Evolutionary conservation across 2,888 invertebrate species (phyloP).

Genomic region (Diarsia brunnea): DNA sequence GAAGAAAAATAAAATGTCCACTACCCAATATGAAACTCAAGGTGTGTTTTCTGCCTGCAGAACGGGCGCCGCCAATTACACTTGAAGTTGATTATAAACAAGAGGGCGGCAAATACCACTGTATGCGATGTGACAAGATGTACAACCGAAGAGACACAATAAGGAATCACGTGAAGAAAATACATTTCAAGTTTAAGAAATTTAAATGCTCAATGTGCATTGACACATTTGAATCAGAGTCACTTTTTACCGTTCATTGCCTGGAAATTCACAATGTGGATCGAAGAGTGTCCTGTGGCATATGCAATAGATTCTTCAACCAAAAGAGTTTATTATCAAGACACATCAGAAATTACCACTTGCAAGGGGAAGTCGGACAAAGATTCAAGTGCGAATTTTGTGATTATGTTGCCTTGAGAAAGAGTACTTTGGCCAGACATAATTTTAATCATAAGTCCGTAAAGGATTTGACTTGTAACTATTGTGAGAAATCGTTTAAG

Average conservation of each 20-base stretch:
- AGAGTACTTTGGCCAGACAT: constrained; percentile 79
- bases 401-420: constrained; percentile 81
- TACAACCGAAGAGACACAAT: constrained; percentile 73
- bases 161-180: constrained; percentile 74
- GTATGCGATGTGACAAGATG: constrained; percentile 74
- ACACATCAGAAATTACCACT: constrained; percentile 78
- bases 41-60: constrained; percentile 72
- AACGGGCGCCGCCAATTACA: constrained; percentile 71
- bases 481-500: constrained; percentile 85
- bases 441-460: constrained; percentile 83
- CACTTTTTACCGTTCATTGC: constrained; percentile 47
- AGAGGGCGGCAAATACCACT: constrained; percentile 71
- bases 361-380: constrained; percentile 75
- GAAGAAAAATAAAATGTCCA: not conserved
- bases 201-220: constrained; percentile 75
- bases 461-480: constrained; percentile 84
- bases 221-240: constrained; percentile 74
- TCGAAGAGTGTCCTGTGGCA: constrained; percentile 80
- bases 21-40: not conserved
- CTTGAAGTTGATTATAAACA: constrained; percentile 75
- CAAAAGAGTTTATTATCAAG: constrained; percentile 71
- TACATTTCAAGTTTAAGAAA: constrained; percentile 77
- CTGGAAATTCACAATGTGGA: constrained; percentile 77
- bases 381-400: constrained; percentile 80
- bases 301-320: constrained; percentile 80